Conservation (phyloP, 2,888 invertebrate genomes). For the Steinernema scapterisci region DNA sequence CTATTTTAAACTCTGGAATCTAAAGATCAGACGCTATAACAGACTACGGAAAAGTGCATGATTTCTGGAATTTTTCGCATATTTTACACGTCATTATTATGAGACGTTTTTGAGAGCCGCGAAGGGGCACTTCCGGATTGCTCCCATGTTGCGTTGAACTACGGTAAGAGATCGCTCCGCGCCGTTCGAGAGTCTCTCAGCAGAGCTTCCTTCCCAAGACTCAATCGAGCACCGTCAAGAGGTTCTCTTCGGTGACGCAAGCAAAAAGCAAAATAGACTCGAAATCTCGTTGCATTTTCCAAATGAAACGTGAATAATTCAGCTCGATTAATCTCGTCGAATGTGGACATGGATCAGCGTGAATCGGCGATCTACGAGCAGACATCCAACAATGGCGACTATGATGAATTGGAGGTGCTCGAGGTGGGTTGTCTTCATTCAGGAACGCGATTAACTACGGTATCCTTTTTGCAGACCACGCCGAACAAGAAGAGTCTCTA, state of each 20-base stretch:
- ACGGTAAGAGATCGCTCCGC: neutral
- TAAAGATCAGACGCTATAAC: too few species aligned
- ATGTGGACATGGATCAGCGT: neutral
- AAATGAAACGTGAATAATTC: neutral
- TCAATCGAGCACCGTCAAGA: neutral
- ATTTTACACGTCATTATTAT: too few species aligned
- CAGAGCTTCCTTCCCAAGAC: too few species aligned
- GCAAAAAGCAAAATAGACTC: neutral
- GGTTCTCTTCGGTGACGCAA: neutral
- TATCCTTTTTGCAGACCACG: neutral
- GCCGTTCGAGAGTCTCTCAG: neutral
- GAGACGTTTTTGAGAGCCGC: too few species aligned
- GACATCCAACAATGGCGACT: neutral
- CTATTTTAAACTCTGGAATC: too few species aligned
- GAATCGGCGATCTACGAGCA: neutral
- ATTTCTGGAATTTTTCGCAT: too few species aligned
- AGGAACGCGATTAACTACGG: too few species aligned
- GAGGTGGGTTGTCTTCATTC: too few species aligned
- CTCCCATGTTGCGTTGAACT: constrained; percentile 1
- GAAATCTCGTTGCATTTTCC: neutral
- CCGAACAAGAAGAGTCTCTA: constrained; percentile 19
- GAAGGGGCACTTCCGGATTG: neutral
- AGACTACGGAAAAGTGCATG: too few species aligned
- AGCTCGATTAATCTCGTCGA: constrained; percentile 18
- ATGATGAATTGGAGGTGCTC: neutral